These are phyloP conservation scores for Pseudochirops cupreus DNA, from an alignment of 2,797 vertebrate species.

Conservation along the genomic window DNA sequence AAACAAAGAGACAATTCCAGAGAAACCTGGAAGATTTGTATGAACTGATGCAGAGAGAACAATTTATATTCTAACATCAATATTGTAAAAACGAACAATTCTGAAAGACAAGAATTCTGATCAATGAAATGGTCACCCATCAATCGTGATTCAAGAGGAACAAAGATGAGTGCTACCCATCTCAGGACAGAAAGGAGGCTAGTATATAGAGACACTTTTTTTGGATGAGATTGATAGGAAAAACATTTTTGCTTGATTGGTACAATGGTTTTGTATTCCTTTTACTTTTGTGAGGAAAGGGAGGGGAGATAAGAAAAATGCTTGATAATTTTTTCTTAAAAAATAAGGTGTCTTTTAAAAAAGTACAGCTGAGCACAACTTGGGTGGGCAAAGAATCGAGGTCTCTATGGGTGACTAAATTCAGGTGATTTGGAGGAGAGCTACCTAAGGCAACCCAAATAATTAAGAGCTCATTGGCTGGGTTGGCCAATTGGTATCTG, in stretches of 20 bases:
- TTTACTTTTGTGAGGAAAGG: not conserved
- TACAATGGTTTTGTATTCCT: not conserved
- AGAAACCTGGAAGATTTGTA: not conserved
- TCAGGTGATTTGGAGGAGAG: not conserved
- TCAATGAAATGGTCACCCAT: not conserved
- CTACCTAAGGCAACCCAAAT: not conserved
- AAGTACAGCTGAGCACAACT: not conserved
- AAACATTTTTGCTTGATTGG: not conserved
- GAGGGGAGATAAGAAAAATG: not conserved
- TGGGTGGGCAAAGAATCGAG: not conserved
- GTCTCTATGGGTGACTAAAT: not conserved
- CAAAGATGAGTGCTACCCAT: not conserved
- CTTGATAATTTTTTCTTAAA: not conserved
- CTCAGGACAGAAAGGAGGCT: not conserved
- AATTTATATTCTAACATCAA: not conserved
- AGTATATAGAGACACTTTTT: not conserved
- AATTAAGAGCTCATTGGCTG: not conserved
- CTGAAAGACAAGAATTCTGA: not conserved
- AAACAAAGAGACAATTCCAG: not conserved
- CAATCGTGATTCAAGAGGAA: not conserved
- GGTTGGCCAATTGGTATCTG: not conserved
- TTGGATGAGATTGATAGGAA: not conserved
- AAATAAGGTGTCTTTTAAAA: not conserved
- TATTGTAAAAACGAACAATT: not conserved
- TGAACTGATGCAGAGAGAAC: not conserved